Evolutionary conservation across 2,113 vertebrate species (phyloP).

Genomic region (rat (Rattus norvegicus)): GRCr8 NC_086023.1:61318501-61319000

Average conservation of each 20-base stretch:
- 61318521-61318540: slow-evolving; percentile 16
- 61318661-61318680: background rate
- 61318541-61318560: background rate
- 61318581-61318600: background rate
- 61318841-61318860: background rate
- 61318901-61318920: background rate
- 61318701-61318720: background rate
- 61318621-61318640: background rate
- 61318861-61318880: background rate
- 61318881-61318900: background rate
- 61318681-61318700: background rate
- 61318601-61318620: background rate
- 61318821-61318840: background rate
- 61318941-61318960: too few relatives aligned
- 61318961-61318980: slow-evolving; percentile 45
- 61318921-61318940: background rate
- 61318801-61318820: too few relatives aligned
- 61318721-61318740: background rate
- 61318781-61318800: too few relatives aligned
- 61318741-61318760: too few relatives aligned
- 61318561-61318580: background rate
- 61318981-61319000: slow-evolving; percentile 54
- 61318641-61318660: background rate
- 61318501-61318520: slow-evolving; percentile 42
- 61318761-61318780: too few relatives aligned